phyloP scores from a whole-genome alignment of 2,113 vertebrate species.

The Oncorhynchus gorbuscha region DNA sequence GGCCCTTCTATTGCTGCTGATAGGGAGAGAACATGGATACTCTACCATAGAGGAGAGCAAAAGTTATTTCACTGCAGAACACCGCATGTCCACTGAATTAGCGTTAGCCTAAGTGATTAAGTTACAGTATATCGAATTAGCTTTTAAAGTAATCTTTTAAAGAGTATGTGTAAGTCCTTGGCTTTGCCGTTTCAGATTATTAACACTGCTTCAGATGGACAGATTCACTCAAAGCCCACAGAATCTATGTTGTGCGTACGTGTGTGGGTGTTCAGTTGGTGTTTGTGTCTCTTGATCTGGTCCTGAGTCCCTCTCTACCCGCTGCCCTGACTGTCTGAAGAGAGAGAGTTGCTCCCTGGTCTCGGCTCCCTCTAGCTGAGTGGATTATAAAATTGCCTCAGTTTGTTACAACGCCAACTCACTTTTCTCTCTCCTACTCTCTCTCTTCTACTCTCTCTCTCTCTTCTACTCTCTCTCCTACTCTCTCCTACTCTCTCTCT shows the following conservation, averaged over 20 bases:
- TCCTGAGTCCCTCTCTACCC: background rate
- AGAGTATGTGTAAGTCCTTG: too few relatives aligned
- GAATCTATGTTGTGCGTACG: background rate
- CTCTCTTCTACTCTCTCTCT: background rate
- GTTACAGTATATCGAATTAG: too few relatives aligned
- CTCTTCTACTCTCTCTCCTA: background rate
- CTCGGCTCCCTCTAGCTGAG: background rate
- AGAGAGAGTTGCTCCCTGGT: background rate
- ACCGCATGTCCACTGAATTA: too few relatives aligned
- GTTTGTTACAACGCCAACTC: constrained; percentile 11
- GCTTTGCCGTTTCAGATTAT: too few relatives aligned
- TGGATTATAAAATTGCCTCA: background rate
- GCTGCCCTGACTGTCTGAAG: constrained; percentile 2
- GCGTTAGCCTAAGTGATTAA: too few relatives aligned
- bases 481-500: background rate
- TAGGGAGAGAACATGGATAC: too few relatives aligned
- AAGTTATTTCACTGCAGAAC: too few relatives aligned
- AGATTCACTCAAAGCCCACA: too few relatives aligned
- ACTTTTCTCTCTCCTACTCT: background rate
- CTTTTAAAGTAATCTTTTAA: too few relatives aligned
- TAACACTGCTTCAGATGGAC: too few relatives aligned
- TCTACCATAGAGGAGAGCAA: too few relatives aligned
- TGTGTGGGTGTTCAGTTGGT: background rate
- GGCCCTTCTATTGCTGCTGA: too few relatives aligned
- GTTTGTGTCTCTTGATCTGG: background rate